A percentile compares a stretch with the other conserved stretches of the same genome.
These are phyloP conservation scores for Crax fasciolata DNA, from an alignment of 2,797 vertebrate genomes.

Conservation along the genomic window DNA sequence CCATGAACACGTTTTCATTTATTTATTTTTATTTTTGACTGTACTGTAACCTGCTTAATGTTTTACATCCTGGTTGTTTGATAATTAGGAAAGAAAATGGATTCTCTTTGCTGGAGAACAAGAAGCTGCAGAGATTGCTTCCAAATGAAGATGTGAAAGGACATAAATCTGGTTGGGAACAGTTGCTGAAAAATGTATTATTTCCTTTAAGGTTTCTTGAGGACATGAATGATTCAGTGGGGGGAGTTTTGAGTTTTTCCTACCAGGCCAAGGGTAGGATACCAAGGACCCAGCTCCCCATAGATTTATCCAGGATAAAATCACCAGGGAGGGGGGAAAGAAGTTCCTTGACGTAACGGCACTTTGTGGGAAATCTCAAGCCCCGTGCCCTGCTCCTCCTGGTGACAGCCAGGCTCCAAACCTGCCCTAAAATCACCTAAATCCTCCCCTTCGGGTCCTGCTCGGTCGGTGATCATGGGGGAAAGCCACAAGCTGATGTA, in stretches of 20 bases:
- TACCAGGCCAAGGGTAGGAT: background rate
- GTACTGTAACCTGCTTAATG: background rate
- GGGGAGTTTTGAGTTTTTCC: background rate
- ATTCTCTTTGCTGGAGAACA: background rate
- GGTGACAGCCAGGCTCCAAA: background rate
- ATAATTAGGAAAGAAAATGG: background rate
- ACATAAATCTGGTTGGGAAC: background rate
- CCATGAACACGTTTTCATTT: rapidly evolving
- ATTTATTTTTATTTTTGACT: background rate
- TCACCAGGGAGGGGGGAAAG: background rate
- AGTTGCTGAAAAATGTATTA: rapidly evolving
- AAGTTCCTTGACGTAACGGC: background rate
- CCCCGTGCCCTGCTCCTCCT: background rate
- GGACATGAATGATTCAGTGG: background rate
- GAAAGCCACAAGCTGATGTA: background rate
- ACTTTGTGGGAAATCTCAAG: background rate
- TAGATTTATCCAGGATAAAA: background rate
- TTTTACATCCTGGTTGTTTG: background rate
- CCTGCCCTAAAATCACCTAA: background rate
- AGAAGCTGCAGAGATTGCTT: rapidly evolving
- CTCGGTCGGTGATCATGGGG: background rate
- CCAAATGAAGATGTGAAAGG: background rate
- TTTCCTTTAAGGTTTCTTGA: background rate
- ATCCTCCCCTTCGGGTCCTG: background rate
- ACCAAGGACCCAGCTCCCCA: background rate